Evolutionary conservation across 2,888 invertebrate genomes (phyloP), one percentile per base, ranked within the genome.

Genomic region (Pyralis farinalis): DNA sequence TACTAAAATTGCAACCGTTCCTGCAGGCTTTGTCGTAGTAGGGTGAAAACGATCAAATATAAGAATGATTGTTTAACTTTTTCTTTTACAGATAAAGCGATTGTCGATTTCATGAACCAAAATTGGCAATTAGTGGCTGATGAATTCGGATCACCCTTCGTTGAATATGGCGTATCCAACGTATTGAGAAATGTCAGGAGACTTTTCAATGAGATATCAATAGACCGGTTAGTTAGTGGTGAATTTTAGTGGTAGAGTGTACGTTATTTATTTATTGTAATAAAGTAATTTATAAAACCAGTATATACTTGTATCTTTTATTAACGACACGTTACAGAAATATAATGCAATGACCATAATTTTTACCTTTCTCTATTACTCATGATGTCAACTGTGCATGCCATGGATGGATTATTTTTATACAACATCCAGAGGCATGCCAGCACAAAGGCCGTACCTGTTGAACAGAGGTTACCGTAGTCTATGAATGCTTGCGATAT

Each of bases 121-220:
- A 77, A 81, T 47, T 83, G 81, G 79, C 61, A 47, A 6, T 44
- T 73, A 55, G 63, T 82, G 0, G 76, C 76, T 4, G 70, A 79
- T 9, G 77, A 81, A 45, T 79, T 81, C 27, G 81, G 81, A 2
- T 64, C 65, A 10, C 82, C 80, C 0, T 58, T 83, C 20, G 65
- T 83, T 0, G 65, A 79, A 3, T 77, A 49, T 33, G 79, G 74
- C 7, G 53, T 70, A 0, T 43, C 49, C 1, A 51, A 61, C 1
- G 56, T 79, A 1, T 49, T 74, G 39, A 58, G 48, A 10, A 79
- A 71, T 34, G 16, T 81, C 1, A 63, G 51, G 35, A 61, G 53
- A 28, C 45, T 80, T n/a, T 53, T 81, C 1, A 49, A 66, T 7
- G 42, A 42, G 3, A 43, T 78, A 1, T 68, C 80, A 1, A 21